Percentiles rank a stretch among this genome's conserved stretches.
These are phyloP conservation scores for Smutsia temminckii DNA, from an alignment of 2,797 vertebrate species.

Conservation along the genomic window DNA sequence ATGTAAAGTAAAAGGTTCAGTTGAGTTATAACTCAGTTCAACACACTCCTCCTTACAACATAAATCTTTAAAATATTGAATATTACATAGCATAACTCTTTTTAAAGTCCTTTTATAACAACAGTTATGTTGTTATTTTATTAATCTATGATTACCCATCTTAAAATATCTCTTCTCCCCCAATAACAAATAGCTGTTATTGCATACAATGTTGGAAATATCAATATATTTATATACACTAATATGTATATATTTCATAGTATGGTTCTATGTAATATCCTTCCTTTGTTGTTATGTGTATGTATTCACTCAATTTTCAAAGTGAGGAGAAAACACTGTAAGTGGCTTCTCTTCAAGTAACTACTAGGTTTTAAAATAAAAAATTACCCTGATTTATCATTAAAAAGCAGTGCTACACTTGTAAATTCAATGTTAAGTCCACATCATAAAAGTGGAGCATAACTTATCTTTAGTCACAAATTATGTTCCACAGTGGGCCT, in stretches of 20 bases:
- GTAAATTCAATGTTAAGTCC: background rate
- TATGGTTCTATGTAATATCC: background rate
- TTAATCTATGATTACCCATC: background rate
- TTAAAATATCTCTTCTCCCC: background rate
- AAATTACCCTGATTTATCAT: background rate
- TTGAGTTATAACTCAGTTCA: background rate
- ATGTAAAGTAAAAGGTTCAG: background rate
- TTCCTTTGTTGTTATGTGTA: background rate
- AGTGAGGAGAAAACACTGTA: background rate
- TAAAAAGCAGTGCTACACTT: background rate
- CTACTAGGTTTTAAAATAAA: background rate
- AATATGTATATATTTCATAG: background rate
- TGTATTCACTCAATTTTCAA: background rate
- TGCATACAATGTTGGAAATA: background rate
- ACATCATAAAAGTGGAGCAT: background rate
- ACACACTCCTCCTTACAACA: background rate
- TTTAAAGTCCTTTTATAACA: background rate
- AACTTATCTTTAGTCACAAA: background rate
- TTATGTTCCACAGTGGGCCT: background rate
- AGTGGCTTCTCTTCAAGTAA: background rate
- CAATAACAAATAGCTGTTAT: background rate
- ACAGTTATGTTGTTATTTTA: background rate
- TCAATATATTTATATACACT: background rate
- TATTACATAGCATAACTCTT: background rate
- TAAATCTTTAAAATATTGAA: background rate